Base-by-base conservation (phyloP, 1,140 invertebrate genomes). In the Lysiphlebus fabarum region DNA sequence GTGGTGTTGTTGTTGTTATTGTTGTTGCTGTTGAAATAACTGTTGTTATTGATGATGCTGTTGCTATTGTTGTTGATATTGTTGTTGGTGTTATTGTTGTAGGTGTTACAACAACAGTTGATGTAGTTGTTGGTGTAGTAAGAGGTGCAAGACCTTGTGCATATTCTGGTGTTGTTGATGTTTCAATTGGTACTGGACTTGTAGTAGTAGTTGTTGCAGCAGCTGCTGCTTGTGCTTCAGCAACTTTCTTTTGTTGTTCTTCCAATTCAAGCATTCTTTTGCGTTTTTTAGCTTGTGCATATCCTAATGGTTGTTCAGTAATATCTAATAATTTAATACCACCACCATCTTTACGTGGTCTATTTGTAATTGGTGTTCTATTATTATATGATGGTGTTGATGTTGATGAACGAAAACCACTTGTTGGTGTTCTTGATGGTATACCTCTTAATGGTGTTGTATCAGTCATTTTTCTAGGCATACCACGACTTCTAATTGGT, bases 401-500 rank as follows among this genome's bases (percentile, higher is more conserved):
- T 41, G 85, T 81, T 65, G 81, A 76, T n/a, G 84, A 82, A 54
- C 85, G 75, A 67, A 88, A 86, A 41, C 87, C 85, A 40, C 82
- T 82, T 5, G 85, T 83, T 7, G 86, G 86, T 63, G 90, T 85
- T 63, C 92, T 83, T 58, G 88, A 92, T 1, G 93, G 92, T 63
- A 96, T 89, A 1, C 93, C 93, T 78, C 93, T 95, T 10, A 96
- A 76, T 1, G 94, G 93, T 7, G 93, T 93, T 90, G 74, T 92
- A 75, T 97, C 94, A 67, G 93, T 95, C 91, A 98, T 95, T 84
- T 95, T 96, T 62, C 95, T 85, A 7, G 93, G 93, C 90, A 97
- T 95, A 65, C 95, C 95, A 71, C 95, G 83, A 42, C 92, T 93
- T 69, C 93, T 82, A 0, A 96, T 86, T 36, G 95, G 95, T 54